phyloP scores from a whole-genome alignment of 2,888 invertebrate species.

The Cantharis flavilabris region DNA sequence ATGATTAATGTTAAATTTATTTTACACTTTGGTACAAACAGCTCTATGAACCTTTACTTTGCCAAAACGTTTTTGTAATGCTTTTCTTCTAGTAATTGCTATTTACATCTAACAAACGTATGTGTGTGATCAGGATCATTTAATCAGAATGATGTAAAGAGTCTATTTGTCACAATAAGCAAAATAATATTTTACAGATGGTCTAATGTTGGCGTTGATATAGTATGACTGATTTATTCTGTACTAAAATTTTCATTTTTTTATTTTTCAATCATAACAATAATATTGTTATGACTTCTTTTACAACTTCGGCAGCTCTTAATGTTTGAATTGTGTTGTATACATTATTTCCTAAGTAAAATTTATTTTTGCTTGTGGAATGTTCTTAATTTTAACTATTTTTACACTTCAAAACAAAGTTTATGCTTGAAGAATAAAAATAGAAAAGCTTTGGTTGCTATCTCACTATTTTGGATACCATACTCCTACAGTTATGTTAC shows the following conservation, averaged over 20 bases:
- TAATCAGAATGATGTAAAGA: background rate
- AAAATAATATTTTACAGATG: background rate
- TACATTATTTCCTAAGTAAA: conserved; percentile 26
- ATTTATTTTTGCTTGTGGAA: conserved; percentile 29
- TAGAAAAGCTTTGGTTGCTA: background rate
- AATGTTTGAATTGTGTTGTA: conserved; percentile 27
- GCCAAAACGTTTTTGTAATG: no score
- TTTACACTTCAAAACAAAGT: conserved; percentile 11
- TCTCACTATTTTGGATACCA: background rate
- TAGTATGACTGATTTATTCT: background rate
- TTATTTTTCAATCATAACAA: background rate
- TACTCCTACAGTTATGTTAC: background rate
- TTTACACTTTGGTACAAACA: no score
- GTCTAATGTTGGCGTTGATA: background rate
- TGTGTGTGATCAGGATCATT: background rate
- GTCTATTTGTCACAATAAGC: background rate
- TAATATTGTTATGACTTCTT: background rate
- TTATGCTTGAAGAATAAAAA: background rate
- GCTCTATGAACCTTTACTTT: no score
- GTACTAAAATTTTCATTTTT: background rate
- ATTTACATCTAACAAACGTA: no score
- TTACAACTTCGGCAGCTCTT: background rate
- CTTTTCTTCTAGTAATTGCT: no score
- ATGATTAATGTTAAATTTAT: no score
- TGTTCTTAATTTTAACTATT: conserved; percentile 29